Percentiles rank a stretch among this genome's conserved stretches.
These are phyloP conservation scores for Chymomyza amoena DNA, from an alignment of 2,888 invertebrate species.

Conservation along the genomic window DNA sequence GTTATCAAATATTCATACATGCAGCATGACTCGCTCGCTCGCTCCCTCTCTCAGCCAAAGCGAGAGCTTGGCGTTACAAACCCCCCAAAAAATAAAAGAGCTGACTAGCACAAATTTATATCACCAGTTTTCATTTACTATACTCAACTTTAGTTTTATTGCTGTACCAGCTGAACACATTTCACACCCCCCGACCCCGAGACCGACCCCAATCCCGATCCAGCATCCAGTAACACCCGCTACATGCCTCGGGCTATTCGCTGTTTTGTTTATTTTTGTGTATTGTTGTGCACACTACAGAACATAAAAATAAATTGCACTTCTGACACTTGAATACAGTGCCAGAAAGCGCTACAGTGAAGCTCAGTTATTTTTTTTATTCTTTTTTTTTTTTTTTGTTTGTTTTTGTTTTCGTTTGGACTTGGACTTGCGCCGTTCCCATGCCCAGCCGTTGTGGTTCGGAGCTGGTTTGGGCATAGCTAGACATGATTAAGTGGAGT, in stretches of 20 bases:
- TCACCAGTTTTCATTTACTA: slow-evolving; percentile 60
- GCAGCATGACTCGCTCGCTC: not conserved
- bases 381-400: too few relatives aligned
- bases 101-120: slow-evolving; percentile 43
- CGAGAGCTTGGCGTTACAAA: not conserved
- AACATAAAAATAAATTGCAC: slow-evolving; percentile 72
- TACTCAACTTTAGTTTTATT: slow-evolving; percentile 54
- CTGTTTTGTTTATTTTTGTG: slow-evolving; percentile 49
- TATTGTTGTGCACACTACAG: slow-evolving; percentile 62
- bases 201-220: too few relatives aligned
- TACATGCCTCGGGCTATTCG: not conserved
- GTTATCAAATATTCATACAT: not conserved
- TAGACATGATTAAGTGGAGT: slow-evolving; percentile 72
- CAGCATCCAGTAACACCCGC: slow-evolving; percentile 12
- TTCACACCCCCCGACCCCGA: too few relatives aligned
- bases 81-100: not conserved
- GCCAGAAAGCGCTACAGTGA: slow-evolving; percentile 20
- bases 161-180: slow-evolving; percentile 56
- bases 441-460: not conserved
- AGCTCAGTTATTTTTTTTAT: not conserved
- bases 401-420: not conserved
- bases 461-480: slow-evolving; percentile 27
- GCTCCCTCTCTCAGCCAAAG: not conserved
- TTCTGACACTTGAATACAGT: slow-evolving; percentile 70
- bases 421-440: not conserved